phyloP scores from a whole-genome alignment of 2,797 vertebrate genomes.

The Halcyon badia region DNA sequence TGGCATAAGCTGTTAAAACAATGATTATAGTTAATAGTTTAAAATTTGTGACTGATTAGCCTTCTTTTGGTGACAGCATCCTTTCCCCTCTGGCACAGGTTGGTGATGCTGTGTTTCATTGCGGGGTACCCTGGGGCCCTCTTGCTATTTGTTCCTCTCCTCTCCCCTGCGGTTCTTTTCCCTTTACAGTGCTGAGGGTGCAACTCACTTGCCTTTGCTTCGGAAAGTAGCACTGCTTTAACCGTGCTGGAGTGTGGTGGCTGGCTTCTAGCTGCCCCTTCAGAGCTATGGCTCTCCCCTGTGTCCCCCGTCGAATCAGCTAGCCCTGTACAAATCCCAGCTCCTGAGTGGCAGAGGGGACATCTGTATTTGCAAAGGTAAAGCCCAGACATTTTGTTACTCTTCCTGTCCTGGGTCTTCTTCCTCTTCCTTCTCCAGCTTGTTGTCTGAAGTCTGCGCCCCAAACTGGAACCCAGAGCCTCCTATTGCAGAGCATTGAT shows the following conservation, averaged over 20 bases:
- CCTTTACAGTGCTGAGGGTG: neutral
- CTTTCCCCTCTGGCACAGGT: neutral
- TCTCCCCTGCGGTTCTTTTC: neutral
- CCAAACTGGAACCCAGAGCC: neutral
- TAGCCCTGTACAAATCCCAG: neutral
- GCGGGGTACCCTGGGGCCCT: neutral
- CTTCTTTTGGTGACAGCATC: neutral
- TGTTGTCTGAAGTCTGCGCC: neutral
- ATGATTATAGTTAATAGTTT: neutral
- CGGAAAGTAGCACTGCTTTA: neutral
- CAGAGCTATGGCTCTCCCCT: neutral
- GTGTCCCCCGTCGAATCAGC: neutral
- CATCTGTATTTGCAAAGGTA: neutral
- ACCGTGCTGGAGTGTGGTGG: neutral
- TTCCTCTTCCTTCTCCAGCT: neutral
- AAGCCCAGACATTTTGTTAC: neutral
- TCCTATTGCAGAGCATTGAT: neutral
- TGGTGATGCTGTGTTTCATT: neutral
- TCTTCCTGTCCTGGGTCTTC: neutral
- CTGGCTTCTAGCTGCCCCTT: neutral
- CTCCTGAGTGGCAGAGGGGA: neutral
- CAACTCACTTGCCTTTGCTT: neutral
- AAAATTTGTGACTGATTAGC: neutral
- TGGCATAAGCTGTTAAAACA: neutral
- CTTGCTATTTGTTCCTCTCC: neutral